Percentiles rank a stretch among this genome's conserved stretches.
phyloP scores from a whole-genome alignment of 2,113 vertebrate species.

The Heloderma charlesbogerti region DNA sequence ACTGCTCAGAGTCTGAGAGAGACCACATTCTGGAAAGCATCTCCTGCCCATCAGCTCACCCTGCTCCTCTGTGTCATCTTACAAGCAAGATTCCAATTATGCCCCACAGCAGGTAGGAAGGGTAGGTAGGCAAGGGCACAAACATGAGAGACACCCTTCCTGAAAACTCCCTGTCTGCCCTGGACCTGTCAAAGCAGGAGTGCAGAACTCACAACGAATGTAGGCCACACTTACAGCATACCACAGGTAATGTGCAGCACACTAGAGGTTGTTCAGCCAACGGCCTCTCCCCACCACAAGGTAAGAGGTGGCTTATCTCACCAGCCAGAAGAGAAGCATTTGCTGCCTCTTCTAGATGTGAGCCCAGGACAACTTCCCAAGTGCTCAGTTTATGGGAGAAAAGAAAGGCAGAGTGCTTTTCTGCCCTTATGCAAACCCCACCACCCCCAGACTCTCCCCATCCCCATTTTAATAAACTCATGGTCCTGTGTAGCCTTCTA shows the following conservation, averaged over 20 bases:
- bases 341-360: not conserved
- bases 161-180: not conserved
- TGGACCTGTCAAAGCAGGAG: not conserved
- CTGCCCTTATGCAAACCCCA: too few species aligned
- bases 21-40: not conserved
- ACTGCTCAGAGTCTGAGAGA: not conserved
- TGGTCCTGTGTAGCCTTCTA: not conserved
- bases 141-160: not conserved
- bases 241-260: not conserved
- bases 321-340: not conserved
- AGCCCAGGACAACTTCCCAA: not conserved
- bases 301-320: too few species aligned
- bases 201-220: not conserved
- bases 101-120: not conserved
- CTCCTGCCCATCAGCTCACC: not conserved
- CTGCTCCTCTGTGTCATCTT: not conserved
- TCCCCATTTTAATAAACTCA: not conserved
- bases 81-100: not conserved
- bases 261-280: not conserved
- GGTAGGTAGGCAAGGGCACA: not conserved
- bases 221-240: not conserved
- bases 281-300: not conserved
- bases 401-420: not conserved
- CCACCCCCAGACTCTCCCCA: not conserved
- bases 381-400: not conserved